phyloP scores from a whole-genome alignment of 2,888 invertebrate genomes.

The Andrena hattorfiana region DNA sequence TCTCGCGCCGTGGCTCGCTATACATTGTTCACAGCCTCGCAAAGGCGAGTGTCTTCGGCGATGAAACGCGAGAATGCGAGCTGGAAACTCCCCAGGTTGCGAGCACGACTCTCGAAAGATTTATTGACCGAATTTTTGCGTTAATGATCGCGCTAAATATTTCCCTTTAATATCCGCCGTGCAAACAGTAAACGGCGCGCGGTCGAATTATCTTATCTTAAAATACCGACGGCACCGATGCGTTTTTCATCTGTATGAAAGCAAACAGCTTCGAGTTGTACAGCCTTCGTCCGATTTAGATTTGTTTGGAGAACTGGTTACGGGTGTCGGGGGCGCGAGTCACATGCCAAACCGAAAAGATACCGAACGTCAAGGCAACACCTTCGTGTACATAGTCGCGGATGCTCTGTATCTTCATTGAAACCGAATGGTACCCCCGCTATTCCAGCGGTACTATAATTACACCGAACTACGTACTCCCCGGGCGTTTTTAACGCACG shows the following conservation, averaged over 20 bases:
- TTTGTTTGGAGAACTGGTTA: slow-evolving; percentile 36
- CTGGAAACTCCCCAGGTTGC: slow-evolving; percentile 5
- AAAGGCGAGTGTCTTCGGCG: no score
- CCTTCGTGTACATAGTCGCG: slow-evolving; percentile 7
- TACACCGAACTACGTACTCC: neutral
- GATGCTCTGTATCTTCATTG: slow-evolving; percentile 11
- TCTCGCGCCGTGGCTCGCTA: no score
- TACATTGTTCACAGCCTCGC: no score
- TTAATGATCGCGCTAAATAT: slow-evolving; percentile 9
- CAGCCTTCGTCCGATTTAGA: slow-evolving; percentile 32
- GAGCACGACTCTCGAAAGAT: neutral
- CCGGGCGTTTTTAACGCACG: slow-evolving; percentile 4
- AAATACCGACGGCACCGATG: slow-evolving; percentile 4
- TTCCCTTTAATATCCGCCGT: neutral
- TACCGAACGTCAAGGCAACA: slow-evolving; percentile 19
- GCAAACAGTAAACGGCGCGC: neutral
- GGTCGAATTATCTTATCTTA: slow-evolving; percentile 39
- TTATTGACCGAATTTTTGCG: no score
- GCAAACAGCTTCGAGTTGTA: slow-evolving; percentile 33
- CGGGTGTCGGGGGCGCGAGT: slow-evolving; percentile 7
- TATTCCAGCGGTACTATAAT: neutral
- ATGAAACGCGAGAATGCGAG: neutral
- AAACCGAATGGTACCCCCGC: neutral
- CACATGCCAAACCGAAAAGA: slow-evolving; percentile 15
- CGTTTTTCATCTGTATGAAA: slow-evolving; percentile 13